Percentiles rank a stretch among this genome's conserved stretches.
phyloP scores from a whole-genome alignment of 1,140 invertebrate species.

The Sarcophaga bullata region DNA sequence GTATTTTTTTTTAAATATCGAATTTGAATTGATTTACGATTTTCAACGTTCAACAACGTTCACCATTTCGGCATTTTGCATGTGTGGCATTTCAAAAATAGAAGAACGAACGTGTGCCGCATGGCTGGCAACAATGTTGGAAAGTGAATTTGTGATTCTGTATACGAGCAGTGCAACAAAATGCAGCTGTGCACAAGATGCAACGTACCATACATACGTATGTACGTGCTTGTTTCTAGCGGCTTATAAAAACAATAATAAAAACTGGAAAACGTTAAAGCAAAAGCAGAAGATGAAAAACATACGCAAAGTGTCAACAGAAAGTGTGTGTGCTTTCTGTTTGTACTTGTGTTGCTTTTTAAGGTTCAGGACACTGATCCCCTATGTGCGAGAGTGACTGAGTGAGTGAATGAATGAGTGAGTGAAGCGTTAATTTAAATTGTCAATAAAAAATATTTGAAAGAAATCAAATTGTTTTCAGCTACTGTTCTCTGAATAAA shows the following conservation, averaged over 20 bases:
- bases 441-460: slow-evolving; percentile 22
- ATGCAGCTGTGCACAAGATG: no score
- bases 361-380: no score
- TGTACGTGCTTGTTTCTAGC: no score
- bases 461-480: slow-evolving; percentile 8
- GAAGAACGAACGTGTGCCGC: background rate
- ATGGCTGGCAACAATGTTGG: background rate
- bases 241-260: no score
- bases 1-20: background rate
- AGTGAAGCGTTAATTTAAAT: slow-evolving; percentile 8
- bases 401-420: no score
- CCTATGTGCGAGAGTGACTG: no score
- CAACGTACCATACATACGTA: no score
- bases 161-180: no score
- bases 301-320: background rate
- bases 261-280: no score
- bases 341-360: background rate
- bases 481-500: no score
- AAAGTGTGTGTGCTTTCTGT: background rate
- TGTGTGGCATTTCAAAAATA: background rate
- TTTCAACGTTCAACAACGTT: background rate
- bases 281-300: background rate
- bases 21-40: slow-evolving; percentile 11
- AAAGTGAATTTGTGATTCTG: background rate
- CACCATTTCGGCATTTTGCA: background rate